phyloP scores from a whole-genome alignment of 2,113 vertebrate genomes.

The Alectura lathami region DNA sequence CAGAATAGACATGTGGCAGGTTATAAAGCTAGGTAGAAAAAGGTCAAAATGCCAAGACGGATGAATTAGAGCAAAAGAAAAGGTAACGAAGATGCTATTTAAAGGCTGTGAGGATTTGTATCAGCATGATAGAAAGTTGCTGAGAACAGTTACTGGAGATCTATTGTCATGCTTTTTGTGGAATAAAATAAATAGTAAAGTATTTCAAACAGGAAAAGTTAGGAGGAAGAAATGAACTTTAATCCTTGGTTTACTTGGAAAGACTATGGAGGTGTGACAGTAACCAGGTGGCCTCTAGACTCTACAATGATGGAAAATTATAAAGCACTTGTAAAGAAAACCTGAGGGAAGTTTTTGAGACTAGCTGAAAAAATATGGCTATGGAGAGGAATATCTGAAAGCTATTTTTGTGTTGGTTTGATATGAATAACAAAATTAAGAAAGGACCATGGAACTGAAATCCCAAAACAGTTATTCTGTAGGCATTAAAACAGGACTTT shows the following conservation, averaged over 20 bases:
- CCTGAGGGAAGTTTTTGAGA: neutral
- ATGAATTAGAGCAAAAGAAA: neutral
- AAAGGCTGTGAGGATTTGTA: neutral
- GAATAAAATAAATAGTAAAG: neutral
- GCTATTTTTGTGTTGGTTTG: neutral
- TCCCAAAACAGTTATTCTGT: neutral
- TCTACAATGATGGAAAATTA: neutral
- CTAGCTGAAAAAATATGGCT: neutral
- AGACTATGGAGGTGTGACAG: neutral
- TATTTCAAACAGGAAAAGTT: neutral
- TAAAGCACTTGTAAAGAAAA: neutral
- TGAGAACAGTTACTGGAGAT: neutral
- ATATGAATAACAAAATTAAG: neutral
- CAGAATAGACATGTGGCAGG: neutral
- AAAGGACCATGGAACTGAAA: neutral
- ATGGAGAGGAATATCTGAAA: neutral
- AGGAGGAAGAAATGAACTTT: neutral
- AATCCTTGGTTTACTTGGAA: neutral
- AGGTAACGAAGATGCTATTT: neutral
- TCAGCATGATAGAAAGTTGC: accelerated
- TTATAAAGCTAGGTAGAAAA: neutral
- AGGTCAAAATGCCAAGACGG: neutral
- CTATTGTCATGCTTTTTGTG: accelerated
- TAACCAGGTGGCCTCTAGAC: neutral
- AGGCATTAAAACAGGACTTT: neutral